Conservation (phyloP, 2,113 vertebrate genomes). For the Anthoscopus minutus region DNA sequence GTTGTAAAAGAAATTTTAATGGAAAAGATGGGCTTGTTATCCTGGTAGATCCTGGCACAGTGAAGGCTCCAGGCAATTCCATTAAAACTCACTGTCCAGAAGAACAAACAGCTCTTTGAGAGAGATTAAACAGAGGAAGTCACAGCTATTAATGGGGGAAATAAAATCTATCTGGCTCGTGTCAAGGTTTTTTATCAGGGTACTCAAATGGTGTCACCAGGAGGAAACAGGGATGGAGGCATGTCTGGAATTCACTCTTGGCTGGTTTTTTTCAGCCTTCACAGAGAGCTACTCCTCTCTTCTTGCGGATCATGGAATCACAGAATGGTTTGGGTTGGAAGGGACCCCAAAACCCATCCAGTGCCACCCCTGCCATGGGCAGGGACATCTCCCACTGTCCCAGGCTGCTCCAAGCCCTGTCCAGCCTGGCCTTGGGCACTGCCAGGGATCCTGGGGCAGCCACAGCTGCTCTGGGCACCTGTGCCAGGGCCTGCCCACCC, state of each 20-base stretch:
- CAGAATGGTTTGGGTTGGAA: background rate
- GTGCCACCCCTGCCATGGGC: background rate
- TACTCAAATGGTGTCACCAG: background rate
- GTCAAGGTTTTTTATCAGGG: background rate
- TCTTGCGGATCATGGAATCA: no score
- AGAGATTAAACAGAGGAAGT: background rate
- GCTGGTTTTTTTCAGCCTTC: background rate
- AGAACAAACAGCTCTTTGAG: background rate
- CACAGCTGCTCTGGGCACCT: background rate
- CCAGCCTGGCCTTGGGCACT: background rate
- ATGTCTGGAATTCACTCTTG: background rate
- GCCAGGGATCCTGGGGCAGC: background rate
- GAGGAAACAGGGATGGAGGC: background rate
- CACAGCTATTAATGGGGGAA: background rate
- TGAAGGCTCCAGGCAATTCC: background rate
- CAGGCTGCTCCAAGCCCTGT: rapidly evolving
- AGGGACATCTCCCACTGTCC: rapidly evolving
- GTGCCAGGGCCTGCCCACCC: rapidly evolving
- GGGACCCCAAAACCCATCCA: background rate
- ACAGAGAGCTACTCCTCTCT: background rate
- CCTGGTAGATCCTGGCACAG: background rate
- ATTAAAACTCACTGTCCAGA: background rate
- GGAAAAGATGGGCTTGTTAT: background rate
- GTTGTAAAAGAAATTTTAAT: no score
- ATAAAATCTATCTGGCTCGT: background rate